Conservation (phyloP, 1,140 invertebrate genomes). For the Lordiphosa collinella region DNA sequence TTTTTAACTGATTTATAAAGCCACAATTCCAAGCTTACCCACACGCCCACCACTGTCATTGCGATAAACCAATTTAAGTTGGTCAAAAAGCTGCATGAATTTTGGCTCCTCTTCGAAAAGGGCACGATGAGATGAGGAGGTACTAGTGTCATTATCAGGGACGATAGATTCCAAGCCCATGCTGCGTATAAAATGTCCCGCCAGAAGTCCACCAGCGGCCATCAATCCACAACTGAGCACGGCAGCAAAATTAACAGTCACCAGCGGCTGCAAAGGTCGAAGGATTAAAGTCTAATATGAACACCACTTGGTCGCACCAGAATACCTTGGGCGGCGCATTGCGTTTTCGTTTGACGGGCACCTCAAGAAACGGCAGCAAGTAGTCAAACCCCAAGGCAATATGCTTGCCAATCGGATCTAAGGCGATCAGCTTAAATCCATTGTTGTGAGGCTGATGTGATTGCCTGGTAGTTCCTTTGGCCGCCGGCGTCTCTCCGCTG, state of each 20-base stretch:
- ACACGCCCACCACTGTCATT: constrained; percentile 56
- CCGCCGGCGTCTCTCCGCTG: constrained; percentile 11
- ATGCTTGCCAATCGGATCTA: constrained; percentile 54
- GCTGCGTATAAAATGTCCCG: constrained; percentile 56
- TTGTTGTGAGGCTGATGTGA: constrained; percentile 4
- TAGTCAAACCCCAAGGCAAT: constrained; percentile 62
- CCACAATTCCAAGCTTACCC: constrained; percentile 27
- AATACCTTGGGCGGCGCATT: constrained; percentile 47
- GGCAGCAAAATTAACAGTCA: constrained; percentile 60
- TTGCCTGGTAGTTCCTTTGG: not conserved
- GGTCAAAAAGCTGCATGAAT: constrained; percentile 41
- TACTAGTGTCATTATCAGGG: not conserved
- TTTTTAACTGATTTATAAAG: not conserved
- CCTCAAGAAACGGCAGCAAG: constrained; percentile 62
- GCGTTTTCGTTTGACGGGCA: constrained; percentile 55
- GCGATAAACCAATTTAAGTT: constrained; percentile 63
- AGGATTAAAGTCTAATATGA: not conserved
- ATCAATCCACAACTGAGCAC: constrained; percentile 53
- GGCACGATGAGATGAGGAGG: not conserved
- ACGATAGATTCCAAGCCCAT: constrained; percentile 44
- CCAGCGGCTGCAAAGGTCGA: constrained; percentile 26
- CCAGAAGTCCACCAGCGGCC: constrained; percentile 36
- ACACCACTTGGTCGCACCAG: not conserved
- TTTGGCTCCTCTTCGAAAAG: constrained; percentile 3
- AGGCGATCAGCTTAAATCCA: constrained; percentile 50